Percentiles rank a stretch among this genome's conserved stretches.
These are phyloP conservation scores for Siniperca chuatsi DNA, from an alignment of 2,113 vertebrate genomes.

Conservation along the genomic window DNA sequence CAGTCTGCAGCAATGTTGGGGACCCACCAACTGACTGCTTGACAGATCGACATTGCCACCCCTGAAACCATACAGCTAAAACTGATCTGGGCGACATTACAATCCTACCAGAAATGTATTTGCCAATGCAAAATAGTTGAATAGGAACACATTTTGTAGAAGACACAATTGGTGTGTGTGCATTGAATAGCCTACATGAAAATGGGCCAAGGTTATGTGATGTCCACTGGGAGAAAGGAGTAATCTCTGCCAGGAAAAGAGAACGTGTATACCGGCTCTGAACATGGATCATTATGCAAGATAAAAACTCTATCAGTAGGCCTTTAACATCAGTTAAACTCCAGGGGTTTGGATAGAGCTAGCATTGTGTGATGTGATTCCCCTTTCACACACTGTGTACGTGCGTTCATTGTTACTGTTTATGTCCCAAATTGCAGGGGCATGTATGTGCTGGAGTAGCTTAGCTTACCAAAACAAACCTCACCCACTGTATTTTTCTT, in stretches of 20 bases:
- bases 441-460: slow-evolving; percentile 16
- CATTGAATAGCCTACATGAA: slow-evolving; percentile 37
- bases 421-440: neutral
- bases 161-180: slow-evolving; percentile 25
- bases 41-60: neutral
- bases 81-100: neutral
- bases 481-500: neutral
- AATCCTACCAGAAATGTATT: neutral
- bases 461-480: slow-evolving; percentile 35
- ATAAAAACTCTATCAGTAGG: slow-evolving; percentile 22
- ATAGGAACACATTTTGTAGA: slow-evolving; percentile 3
- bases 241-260: slow-evolving; percentile 55
- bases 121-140: neutral
- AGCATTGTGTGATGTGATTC: slow-evolving; percentile 17
- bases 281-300: slow-evolving; percentile 46
- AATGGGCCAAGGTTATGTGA: slow-evolving; percentile 71
- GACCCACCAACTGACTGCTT: neutral
- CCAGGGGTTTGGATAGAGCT: slow-evolving; percentile 15
- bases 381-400: neutral
- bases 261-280: slow-evolving; percentile 39
- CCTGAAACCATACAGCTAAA: neutral
- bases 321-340: slow-evolving; percentile 29
- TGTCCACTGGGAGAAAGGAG: slow-evolving; percentile 60
- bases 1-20: neutral
- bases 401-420: neutral